phyloP scores from a whole-genome alignment of 2,888 invertebrate species.

The Sussaba pulchella region DNA sequence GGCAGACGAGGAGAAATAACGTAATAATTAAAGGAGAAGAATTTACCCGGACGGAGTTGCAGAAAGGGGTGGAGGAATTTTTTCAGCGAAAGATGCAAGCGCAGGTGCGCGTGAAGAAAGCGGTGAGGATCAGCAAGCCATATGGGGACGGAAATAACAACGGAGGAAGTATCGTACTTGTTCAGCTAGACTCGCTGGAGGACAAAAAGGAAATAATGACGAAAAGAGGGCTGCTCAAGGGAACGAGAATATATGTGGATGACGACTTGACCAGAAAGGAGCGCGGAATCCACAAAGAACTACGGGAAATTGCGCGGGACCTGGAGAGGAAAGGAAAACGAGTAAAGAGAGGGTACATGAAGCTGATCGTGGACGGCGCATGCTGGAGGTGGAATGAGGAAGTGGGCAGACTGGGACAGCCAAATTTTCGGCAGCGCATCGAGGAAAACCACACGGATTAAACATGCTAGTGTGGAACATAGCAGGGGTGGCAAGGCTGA shows the following conservation, averaged over 20 bases:
- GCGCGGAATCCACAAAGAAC: constrained; percentile 13
- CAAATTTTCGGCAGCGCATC: background rate
- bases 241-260: constrained; percentile 5
- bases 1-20: constrained; percentile 13
- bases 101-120: constrained; percentile 5
- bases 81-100: background rate
- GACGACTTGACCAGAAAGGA: constrained; percentile 14
- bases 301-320: background rate
- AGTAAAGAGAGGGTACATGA: constrained; percentile 3
- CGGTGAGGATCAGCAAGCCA: background rate
- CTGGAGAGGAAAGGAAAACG: background rate
- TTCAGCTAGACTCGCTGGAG: constrained; percentile 1
- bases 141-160: constrained; percentile 12
- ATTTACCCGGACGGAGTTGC: background rate
- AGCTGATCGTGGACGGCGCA: background rate
- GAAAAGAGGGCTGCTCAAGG: constrained; percentile 10
- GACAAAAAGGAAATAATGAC: constrained; percentile 34
- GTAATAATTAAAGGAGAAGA: background rate
- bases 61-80: background rate
- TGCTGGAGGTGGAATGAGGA: constrained; percentile 17
- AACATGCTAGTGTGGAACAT: background rate
- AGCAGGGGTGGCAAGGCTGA: background rate
- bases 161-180: background rate
- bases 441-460: background rate
- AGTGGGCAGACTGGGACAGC: background rate